Evolutionary conservation across 2,113 vertebrate genomes (phyloP).

Genomic region (Tinamus guttatus): DNA sequence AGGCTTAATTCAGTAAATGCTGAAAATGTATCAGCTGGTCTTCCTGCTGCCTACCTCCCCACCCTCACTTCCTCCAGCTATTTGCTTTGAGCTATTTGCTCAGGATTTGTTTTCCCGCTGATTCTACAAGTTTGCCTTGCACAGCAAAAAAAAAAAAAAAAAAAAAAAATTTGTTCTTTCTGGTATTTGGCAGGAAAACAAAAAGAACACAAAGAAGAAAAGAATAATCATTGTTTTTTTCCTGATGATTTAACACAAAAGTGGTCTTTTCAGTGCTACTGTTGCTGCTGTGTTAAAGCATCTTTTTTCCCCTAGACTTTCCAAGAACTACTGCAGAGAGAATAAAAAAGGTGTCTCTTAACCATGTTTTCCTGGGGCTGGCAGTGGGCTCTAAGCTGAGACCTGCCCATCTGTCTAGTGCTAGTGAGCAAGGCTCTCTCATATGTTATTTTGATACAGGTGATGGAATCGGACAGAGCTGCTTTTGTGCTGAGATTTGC

Average conservation of each 20-base stretch:
- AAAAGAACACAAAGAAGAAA: constrained; percentile 49
- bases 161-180: constrained; percentile 15
- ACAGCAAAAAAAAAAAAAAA: constrained; percentile 29
- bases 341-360: background rate
- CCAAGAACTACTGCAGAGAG: background rate
- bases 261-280: constrained; percentile 42
- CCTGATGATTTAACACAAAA: constrained; percentile 39
- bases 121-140: constrained; percentile 57
- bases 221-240: constrained; percentile 40
- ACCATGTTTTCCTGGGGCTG: background rate
- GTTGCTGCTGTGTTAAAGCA: constrained; percentile 23
- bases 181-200: constrained; percentile 59
- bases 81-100: constrained; percentile 66
- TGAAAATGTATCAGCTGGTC: constrained; percentile 3
- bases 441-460: background rate
- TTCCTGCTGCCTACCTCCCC: background rate
- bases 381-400: background rate
- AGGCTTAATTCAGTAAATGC: background rate
- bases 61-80: constrained; percentile 27
- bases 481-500: constrained; percentile 54
- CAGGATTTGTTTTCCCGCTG: constrained; percentile 61
- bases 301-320: background rate
- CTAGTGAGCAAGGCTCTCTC: background rate
- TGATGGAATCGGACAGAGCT: constrained; percentile 37
- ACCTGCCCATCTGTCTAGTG: background rate